These are phyloP conservation scores for Vulpes lagopus DNA, from an alignment of 2,113 vertebrate genomes.

Conservation along the genomic window DNA sequence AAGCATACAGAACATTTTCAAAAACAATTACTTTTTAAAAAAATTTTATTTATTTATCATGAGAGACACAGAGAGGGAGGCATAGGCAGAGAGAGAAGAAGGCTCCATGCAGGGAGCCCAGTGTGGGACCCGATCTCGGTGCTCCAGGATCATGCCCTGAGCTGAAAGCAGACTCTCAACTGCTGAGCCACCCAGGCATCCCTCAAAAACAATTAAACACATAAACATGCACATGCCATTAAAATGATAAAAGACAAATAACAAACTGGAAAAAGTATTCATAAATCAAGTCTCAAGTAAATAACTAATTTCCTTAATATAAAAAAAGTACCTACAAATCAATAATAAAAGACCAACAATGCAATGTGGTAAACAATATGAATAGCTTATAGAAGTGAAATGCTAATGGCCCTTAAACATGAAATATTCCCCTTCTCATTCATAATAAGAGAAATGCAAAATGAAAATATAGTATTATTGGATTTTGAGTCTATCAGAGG, in stretches of 20 bases:
- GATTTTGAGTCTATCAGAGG: not conserved
- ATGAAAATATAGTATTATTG: slow-evolving; percentile 8
- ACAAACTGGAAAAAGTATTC: not conserved
- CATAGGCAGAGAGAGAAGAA: too few relatives aligned
- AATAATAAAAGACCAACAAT: not conserved
- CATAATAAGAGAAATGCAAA: not conserved
- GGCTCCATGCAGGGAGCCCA: too few relatives aligned
- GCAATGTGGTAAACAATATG: not conserved
- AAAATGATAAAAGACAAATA: not conserved
- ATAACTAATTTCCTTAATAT: not conserved
- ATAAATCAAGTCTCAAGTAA: not conserved
- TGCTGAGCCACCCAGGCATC: too few relatives aligned
- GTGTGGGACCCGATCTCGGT: too few relatives aligned
- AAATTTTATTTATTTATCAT: too few relatives aligned
- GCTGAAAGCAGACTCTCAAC: too few relatives aligned
- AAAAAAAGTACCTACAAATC: not conserved
- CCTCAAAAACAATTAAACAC: not conserved
- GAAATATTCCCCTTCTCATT: not conserved
- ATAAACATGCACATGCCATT: not conserved
- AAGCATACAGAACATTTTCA: not conserved
- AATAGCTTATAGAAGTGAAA: slow-evolving; percentile 1
- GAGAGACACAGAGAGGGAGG: too few relatives aligned
- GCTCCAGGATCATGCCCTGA: too few relatives aligned
- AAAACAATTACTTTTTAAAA: not conserved
- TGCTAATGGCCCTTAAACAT: not conserved